phyloP scores from a whole-genome alignment of 2,888 invertebrate species.

The Tachina fera region DNA sequence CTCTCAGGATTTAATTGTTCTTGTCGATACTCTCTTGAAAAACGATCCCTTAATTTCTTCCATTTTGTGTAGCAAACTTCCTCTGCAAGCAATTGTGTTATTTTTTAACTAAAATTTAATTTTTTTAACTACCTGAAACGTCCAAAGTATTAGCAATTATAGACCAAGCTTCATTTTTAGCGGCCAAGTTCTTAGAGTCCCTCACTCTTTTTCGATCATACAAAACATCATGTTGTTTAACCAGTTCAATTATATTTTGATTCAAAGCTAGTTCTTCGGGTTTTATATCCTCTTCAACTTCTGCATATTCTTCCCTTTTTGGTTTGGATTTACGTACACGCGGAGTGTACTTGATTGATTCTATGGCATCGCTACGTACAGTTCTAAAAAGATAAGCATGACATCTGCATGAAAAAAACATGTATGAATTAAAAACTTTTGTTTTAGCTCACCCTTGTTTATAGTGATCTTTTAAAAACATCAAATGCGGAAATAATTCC shows the following conservation, averaged over 20 bases:
- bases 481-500: conserved; percentile 78
- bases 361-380: conserved; percentile 69
- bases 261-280: conserved; percentile 74
- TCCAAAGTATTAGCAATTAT: conserved; percentile 76
- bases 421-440: neutral
- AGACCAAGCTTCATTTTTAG: conserved; percentile 79
- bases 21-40: conserved; percentile 78
- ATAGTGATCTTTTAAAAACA: conserved; percentile 79
- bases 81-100: conserved; percentile 72
- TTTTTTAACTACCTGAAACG: conserved; percentile 75
- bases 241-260: conserved; percentile 77
- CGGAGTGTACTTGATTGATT: conserved; percentile 76
- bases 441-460: conserved; percentile 75
- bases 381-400: conserved; percentile 38
- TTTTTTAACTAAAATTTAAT: neutral
- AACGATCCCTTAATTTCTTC: conserved; percentile 79
- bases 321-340: conserved; percentile 69
- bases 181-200: conserved; percentile 78
- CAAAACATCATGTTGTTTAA: conserved; percentile 77
- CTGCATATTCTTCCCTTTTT: conserved; percentile 28
- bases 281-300: conserved; percentile 67
- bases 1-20: conserved; percentile 74
- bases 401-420: neutral
- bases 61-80: conserved; percentile 78
- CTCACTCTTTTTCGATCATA: conserved; percentile 78